Base-by-base conservation (phyloP, 2,113 vertebrate genomes). In the Channa argus region DNA sequence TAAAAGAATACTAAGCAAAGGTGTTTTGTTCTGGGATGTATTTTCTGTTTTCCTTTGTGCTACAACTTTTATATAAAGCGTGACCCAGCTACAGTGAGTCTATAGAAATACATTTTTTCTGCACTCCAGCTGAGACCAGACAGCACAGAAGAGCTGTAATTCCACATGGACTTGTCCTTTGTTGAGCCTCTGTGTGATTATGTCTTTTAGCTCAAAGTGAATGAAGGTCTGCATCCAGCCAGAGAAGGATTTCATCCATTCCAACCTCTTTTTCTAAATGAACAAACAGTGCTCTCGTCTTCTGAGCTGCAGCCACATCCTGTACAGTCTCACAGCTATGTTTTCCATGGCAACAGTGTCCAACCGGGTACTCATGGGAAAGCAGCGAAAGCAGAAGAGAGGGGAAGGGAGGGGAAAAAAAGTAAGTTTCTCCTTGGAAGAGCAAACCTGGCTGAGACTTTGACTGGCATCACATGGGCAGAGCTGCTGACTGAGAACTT, bases 301-400 rank as follows among this genome's bases (percentile, higher is more conserved):
- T 83, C 81, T 77, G 63, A 80, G 83, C 86, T 81, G 33, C 65
- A 75, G 82, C 74, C 84, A 71, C 71, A 77, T 86, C 71, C 77
- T 67, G 80, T 71, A 86, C 66, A 51, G 82, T 82, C 79, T 89
- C 84, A 67, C 49, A 24, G 82, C 76, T 84, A 71, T 3, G 79
- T 89, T 68, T 24, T 79, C 84, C 77, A 88, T 80, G 70, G 84
- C 74, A 91, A 92, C 84, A 77, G 59, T 78, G 78, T 87, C 81
- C 37, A 15, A 82, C 51, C 2, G 51, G 71, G 71, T 73, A 66
- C 80, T 79, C 64, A 51, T 15, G 69, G 69, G 46, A 77, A 70
- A 41, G 79, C 63, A 51, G 52, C 8, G 14, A 69, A 55, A 83
- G 64, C 39, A 84, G 58, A 69, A 4, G 15, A 47, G 24, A 54